phyloP scores from a whole-genome alignment of 2,888 invertebrate genomes.

The Helobdella robusta region DNA sequence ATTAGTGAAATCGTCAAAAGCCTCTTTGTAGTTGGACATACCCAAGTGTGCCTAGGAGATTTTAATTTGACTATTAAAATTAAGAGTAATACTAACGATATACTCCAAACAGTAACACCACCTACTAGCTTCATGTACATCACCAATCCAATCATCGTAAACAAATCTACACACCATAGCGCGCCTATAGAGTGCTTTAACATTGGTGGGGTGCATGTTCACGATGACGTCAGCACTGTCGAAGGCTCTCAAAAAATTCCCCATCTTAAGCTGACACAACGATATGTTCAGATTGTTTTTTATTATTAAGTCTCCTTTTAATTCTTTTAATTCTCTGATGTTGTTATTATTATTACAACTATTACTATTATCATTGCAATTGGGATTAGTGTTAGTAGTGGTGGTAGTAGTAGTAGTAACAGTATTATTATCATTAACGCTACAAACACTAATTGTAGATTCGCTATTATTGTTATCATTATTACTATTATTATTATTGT shows the following conservation, averaged over 20 bases:
- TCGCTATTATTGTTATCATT: no score
- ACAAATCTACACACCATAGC: conserved; percentile 19
- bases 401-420: background rate
- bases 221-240: conserved; percentile 18
- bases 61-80: background rate
- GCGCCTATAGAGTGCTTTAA: conserved; percentile 25
- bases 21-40: conserved; percentile 21
- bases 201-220: conserved; percentile 13
- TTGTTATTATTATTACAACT: no score
- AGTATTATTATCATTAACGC: background rate
- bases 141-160: background rate
- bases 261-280: conserved; percentile 23
- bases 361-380: no score
- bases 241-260: conserved; percentile 22
- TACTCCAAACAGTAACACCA: background rate
- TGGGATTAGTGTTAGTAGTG: no score
- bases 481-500: no score
- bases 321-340: background rate
- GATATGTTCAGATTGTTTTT: conserved; percentile 15
- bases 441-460: no score
- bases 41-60: conserved; percentile 16
- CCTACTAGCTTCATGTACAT: background rate
- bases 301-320: conserved; percentile 6
- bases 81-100: background rate
- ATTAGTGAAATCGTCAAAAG: conserved; percentile 17